Conservation (phyloP, 1,140 invertebrate genomes). For the Pseudoatta argentina region DNA sequence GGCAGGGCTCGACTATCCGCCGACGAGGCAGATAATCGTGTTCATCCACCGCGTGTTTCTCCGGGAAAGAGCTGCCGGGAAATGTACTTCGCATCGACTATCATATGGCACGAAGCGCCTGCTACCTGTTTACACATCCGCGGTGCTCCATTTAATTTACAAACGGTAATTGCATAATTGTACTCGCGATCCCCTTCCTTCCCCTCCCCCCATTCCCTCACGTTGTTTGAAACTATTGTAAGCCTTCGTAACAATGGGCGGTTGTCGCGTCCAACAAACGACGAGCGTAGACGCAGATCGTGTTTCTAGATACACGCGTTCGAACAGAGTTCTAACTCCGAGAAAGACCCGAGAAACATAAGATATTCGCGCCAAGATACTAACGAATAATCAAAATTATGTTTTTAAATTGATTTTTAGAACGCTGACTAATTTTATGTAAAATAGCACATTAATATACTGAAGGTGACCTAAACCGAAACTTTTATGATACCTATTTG, state of each 20-base stretch:
- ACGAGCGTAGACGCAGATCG: conserved; percentile 15
- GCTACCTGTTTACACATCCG: conserved; percentile 17
- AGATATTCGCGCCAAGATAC: background rate
- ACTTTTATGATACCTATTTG: too few species aligned
- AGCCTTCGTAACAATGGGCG: conserved; percentile 27
- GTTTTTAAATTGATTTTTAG: background rate
- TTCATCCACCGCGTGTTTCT: conserved; percentile 6
- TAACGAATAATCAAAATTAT: background rate
- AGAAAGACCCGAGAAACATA: background rate
- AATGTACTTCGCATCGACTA: conserved; percentile 23
- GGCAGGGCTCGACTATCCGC: conserved; percentile 15
- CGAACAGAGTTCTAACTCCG: conserved; percentile 9
- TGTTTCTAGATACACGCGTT: background rate
- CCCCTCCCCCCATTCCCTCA: background rate
- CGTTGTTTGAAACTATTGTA: conserved; percentile 1
- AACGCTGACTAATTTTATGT: too few species aligned
- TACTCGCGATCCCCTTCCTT: too few species aligned
- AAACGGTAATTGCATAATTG: conserved; percentile 41
- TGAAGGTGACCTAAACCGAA: too few species aligned
- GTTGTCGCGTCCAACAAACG: conserved; percentile 25
- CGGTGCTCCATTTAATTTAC: conserved; percentile 37
- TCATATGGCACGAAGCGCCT: conserved; percentile 22
- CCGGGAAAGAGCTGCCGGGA: conserved; percentile 32
- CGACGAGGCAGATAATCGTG: conserved; percentile 49
- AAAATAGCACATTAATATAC: too few species aligned